Base-by-base conservation (phyloP, 2,888 invertebrate species). In the Drosophila falleni region DNA sequence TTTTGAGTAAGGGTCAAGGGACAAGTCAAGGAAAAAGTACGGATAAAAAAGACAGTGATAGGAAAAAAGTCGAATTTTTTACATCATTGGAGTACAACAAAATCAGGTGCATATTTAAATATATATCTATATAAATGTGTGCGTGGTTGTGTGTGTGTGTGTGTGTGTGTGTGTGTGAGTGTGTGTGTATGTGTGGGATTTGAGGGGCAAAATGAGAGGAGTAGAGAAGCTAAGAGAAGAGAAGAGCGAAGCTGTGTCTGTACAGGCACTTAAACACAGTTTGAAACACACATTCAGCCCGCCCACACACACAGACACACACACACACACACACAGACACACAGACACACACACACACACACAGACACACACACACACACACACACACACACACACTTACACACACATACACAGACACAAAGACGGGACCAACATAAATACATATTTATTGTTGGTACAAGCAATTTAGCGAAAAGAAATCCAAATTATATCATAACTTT, bases 381-480 rank as follows among this genome's bases (percentile, higher is more conserved):
- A 69, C 41, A 61, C 23, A 47, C 26, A 39, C 41, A 59, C 39
- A 51, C 29, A 49, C 42, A 46, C 31, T 19, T 31, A 56, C 15
- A 71, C 61, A 60, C 61, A 78, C 44, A 73, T 50, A 49, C 15
- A 67, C 63, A 69, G 31, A 61, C 53, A 56, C 51, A 69, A 19
- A 54, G 51, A 35, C 55, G 62, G 67, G 63, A 63, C 60, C 67
- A 85, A 89, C 83, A 85, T 85, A 89, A 85, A 85, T 85, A 85
- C 84, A 85, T 89, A 85, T 85, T 85, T 85, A 85, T 85, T 85
- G 84, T 85, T 85, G 89, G 86, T 89, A 87, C 89, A 87, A 87
- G 86, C 86, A 87, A 87, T 87, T 87, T 87, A 86, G 89, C 89
- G 90, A 87, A 87, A 87, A 87, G 86, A 87, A 87, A 87, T 87